These are phyloP conservation scores for Bovichtus diacanthus DNA, from an alignment of 2,797 vertebrate genomes.

Conservation along the genomic window DNA sequence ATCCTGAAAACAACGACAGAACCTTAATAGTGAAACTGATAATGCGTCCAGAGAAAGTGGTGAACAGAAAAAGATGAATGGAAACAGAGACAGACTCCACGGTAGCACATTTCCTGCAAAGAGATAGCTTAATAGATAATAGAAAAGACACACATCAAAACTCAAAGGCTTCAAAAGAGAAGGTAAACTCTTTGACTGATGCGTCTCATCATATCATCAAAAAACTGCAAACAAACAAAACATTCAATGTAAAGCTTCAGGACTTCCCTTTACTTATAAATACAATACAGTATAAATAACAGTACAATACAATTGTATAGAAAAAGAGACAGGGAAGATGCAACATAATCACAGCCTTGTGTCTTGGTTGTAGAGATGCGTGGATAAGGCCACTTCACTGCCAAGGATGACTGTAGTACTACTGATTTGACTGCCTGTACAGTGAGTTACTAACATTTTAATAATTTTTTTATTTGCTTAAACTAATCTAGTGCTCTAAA, in stretches of 20 bases:
- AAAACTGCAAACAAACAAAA: conserved; percentile 58
- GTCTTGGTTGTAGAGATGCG: conserved; percentile 24
- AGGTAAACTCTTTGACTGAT: conserved; percentile 53
- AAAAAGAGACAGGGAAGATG: conserved; percentile 46
- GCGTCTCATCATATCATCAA: conserved; percentile 15
- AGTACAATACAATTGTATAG: conserved; percentile 68
- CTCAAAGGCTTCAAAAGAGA: conserved; percentile 61
- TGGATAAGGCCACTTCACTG: conserved; percentile 47
- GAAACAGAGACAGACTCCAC: neutral
- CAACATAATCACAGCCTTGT: conserved; percentile 58
- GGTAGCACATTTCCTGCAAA: neutral
- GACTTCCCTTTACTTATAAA: conserved; percentile 47
- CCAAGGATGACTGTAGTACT: conserved; percentile 13
- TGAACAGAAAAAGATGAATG: neutral
- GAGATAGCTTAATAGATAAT: conserved; percentile 22
- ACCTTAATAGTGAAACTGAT: neutral
- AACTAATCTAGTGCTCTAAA: no score
- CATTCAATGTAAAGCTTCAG: conserved; percentile 55
- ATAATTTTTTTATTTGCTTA: neutral
- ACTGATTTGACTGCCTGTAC: neutral
- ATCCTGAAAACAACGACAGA: neutral
- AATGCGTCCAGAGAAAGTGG: neutral
- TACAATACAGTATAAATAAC: conserved; percentile 67
- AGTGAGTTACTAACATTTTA: neutral
- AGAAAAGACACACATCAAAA: conserved; percentile 63